phyloP scores from a whole-genome alignment of 2,113 vertebrate genomes.

The Danio rerio region DNA sequence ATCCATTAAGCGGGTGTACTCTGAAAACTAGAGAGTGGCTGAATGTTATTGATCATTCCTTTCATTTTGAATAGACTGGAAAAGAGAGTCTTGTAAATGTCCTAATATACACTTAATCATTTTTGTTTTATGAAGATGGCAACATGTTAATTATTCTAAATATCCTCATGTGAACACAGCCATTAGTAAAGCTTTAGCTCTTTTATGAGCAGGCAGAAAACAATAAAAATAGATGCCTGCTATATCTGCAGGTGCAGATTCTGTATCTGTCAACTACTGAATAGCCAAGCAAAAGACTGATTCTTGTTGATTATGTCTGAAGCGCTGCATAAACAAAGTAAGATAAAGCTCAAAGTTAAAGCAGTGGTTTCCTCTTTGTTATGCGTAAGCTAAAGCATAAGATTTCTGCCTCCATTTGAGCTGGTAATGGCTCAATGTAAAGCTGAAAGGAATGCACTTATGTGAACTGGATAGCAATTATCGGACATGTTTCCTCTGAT shows the following conservation, averaged over 20 bases:
- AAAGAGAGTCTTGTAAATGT: too few species aligned
- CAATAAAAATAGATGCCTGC: background rate
- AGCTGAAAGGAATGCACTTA: slow-evolving; percentile 51
- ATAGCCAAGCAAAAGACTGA: background rate
- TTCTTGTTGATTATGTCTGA: background rate
- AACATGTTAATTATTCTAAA: background rate
- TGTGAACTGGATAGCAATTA: slow-evolving; percentile 50
- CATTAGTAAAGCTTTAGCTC: slow-evolving; percentile 30
- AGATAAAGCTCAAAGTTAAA: background rate
- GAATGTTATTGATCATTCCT: too few species aligned
- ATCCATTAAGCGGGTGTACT: too few species aligned
- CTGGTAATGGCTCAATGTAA: slow-evolving; percentile 49
- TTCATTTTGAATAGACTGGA: too few species aligned
- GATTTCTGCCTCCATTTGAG: slow-evolving; percentile 19
- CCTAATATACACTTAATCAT: background rate
- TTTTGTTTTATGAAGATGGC: too few species aligned
- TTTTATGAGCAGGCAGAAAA: slow-evolving; percentile 19
- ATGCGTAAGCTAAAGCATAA: too few species aligned
- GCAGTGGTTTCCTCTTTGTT: background rate
- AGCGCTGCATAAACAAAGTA: background rate
- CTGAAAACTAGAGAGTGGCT: too few species aligned
- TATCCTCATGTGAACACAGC: slow-evolving; percentile 3
- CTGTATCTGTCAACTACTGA: background rate
- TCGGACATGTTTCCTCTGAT: slow-evolving; percentile 15
- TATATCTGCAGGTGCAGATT: background rate